phyloP scores from a whole-genome alignment of 2,888 invertebrate genomes.

The Cephonodes hylas region DNA sequence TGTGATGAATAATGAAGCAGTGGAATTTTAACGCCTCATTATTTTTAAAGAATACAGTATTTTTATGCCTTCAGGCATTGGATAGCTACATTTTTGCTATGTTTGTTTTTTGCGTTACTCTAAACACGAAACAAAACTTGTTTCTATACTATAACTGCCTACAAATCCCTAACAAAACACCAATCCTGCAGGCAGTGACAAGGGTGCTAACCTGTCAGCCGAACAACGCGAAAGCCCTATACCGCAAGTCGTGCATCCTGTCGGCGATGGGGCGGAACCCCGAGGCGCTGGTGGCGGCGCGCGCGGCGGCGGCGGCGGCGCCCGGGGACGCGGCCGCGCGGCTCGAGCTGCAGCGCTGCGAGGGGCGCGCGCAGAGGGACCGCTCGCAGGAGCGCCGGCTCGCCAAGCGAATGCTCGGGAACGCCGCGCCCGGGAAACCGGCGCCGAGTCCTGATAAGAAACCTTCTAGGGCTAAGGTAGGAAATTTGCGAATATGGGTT shows the following conservation, averaged over 20 bases:
- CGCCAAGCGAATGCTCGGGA: conserved; percentile 75
- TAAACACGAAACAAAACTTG: no score
- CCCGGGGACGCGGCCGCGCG: conserved; percentile 63
- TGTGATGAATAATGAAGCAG: no score
- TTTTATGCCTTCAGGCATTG: no score
- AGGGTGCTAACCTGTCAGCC: conserved; percentile 92
- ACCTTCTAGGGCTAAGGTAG: conserved; percentile 63
- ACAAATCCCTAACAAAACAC: no score
- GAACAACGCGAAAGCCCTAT: conserved; percentile 93
- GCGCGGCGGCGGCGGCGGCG: conserved; percentile 62
- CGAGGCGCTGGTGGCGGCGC: conserved; percentile 84
- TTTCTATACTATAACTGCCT: no score
- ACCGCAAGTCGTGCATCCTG: conserved; percentile 84
- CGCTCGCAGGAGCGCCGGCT: conserved; percentile 72
- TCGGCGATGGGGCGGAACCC: conserved; percentile 81
- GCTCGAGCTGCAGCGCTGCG: conserved; percentile 67
- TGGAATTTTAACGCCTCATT: no score
- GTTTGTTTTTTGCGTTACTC: no score
- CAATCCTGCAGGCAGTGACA: conserved; percentile 84
- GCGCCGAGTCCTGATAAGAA: conserved; percentile 55
- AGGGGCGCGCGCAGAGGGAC: conserved; percentile 61
- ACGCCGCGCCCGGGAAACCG: conserved; percentile 25
- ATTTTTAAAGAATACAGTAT: no score
- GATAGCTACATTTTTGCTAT: no score
- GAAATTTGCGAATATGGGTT: not conserved